Conservation (phyloP, 1,140 invertebrate species). For the Centruroides sculpturatus region DNA sequence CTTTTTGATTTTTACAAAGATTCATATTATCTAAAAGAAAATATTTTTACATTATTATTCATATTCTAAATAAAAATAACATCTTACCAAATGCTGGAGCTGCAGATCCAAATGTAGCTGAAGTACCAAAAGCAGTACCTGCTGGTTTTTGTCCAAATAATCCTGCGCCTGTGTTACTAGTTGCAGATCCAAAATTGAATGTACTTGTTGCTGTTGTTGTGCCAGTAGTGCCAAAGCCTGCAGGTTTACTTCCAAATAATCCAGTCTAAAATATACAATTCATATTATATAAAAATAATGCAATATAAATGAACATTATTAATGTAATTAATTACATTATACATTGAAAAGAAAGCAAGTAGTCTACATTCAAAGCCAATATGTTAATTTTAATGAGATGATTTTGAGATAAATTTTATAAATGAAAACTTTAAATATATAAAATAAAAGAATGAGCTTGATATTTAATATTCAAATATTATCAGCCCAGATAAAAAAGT, state of each 20-base stretch:
- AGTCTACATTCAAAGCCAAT: too few relatives aligned
- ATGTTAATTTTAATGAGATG: too few relatives aligned
- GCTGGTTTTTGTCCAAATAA: constrained; percentile 21
- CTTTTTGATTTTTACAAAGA: too few relatives aligned
- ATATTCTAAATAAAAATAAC: neutral
- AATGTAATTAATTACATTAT: too few relatives aligned
- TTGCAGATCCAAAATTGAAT: constrained; percentile 36
- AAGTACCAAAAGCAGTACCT: constrained; percentile 20
- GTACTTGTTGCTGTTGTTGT: constrained; percentile 25
- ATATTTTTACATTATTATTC: neutral
- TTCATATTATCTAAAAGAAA: neutral
- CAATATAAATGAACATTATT: too few relatives aligned
- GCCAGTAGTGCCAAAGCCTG: constrained; percentile 20
- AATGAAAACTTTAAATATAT: too few relatives aligned
- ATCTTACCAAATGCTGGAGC: constrained; percentile 9
- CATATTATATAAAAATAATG: neutral
- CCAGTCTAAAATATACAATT: constrained; percentile 10
- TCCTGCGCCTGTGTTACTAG: constrained; percentile 24
- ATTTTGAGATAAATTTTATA: too few relatives aligned
- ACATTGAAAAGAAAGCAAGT: too few relatives aligned
- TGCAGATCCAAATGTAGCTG: constrained; percentile 24
- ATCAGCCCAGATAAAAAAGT: too few relatives aligned
- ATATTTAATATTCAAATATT: too few relatives aligned
- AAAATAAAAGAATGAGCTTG: too few relatives aligned
- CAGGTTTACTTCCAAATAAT: constrained; percentile 17